phyloP scores from a whole-genome alignment of 2,113 vertebrate genomes.

The Equus quagga region DNA sequence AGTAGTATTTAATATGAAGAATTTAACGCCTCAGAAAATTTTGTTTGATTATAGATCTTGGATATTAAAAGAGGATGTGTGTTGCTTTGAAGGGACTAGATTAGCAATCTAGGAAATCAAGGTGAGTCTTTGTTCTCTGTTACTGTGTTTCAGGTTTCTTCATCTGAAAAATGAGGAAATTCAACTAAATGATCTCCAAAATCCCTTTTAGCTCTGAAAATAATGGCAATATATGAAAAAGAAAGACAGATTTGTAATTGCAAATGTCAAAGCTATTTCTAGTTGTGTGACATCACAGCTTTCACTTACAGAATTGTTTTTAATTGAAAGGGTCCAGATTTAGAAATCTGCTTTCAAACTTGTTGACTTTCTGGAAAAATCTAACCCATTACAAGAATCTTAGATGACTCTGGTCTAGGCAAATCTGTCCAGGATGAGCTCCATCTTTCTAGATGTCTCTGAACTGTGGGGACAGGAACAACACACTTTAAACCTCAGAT shows the following conservation, averaged over 20 bases:
- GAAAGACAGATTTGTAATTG: slow-evolving; percentile 62
- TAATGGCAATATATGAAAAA: slow-evolving; percentile 42
- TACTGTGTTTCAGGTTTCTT: slow-evolving; percentile 28
- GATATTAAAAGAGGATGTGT: neutral
- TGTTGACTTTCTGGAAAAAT: slow-evolving; percentile 71
- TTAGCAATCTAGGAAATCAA: neutral
- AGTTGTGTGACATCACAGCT: slow-evolving; percentile 72
- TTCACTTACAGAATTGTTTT: slow-evolving; percentile 69
- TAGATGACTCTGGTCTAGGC: slow-evolving; percentile 31
- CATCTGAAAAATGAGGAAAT: slow-evolving; percentile 48
- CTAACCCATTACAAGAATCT: slow-evolving; percentile 65
- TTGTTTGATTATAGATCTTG: neutral
- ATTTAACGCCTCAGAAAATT: slow-evolving; percentile 4
- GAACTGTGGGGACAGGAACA: neutral
- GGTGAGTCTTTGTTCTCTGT: neutral
- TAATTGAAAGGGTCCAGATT: slow-evolving; percentile 74
- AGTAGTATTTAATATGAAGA: slow-evolving; percentile 18
- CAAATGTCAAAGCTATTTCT: slow-evolving; percentile 79
- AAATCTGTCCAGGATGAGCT: slow-evolving; percentile 26
- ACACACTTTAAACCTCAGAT: neutral
- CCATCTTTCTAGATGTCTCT: slow-evolving; percentile 54
- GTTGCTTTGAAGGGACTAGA: neutral
- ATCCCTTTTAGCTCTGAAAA: slow-evolving; percentile 17
- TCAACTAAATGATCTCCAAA: neutral
- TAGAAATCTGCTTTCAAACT: slow-evolving; percentile 70